A percentile compares a stretch with the other conserved stretches of the same genome.
Evolutionary conservation across 2,797 vertebrate species (phyloP).

Genomic region (Furcifer pardalis): DNA sequence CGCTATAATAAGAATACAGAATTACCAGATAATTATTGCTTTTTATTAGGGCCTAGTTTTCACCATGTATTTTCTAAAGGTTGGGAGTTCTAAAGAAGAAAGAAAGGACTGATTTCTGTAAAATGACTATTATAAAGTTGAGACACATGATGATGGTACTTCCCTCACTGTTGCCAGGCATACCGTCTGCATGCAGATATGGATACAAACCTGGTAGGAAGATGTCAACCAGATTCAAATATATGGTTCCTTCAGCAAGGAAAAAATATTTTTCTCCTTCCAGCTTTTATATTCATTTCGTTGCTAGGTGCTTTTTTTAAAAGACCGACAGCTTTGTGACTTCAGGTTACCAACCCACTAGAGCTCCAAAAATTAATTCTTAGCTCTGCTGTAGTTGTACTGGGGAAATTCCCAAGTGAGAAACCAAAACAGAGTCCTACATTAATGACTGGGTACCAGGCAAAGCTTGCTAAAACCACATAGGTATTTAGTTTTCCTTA

Average conservation of each 20-base stretch:
- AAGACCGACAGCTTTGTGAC: not conserved
- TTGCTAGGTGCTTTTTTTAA: not conserved
- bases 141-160: not conserved
- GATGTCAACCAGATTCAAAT: too few relatives aligned
- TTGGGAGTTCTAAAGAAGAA: too few relatives aligned
- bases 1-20: too few relatives aligned
- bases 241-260: too few relatives aligned
- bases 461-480: not conserved
- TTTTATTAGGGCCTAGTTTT: not conserved
- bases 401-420: not conserved
- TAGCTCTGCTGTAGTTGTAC: not conserved
- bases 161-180: not conserved
- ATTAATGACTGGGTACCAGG: not conserved
- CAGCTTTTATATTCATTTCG: not conserved
- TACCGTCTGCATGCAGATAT: not conserved
- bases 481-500: slow-evolving; percentile 28
- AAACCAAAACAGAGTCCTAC: not conserved
- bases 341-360: not conserved
- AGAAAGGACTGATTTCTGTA: not conserved
- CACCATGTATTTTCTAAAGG: not conserved
- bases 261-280: not conserved
- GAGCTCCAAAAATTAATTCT: not conserved
- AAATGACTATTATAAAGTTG: not conserved
- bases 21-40: not conserved
- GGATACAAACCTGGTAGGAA: not conserved